Evolutionary conservation across 1,140 invertebrate genomes (phyloP), one percentile per base, ranked within the genome.

Genomic region (Philotrypesis tridentata): DNA sequence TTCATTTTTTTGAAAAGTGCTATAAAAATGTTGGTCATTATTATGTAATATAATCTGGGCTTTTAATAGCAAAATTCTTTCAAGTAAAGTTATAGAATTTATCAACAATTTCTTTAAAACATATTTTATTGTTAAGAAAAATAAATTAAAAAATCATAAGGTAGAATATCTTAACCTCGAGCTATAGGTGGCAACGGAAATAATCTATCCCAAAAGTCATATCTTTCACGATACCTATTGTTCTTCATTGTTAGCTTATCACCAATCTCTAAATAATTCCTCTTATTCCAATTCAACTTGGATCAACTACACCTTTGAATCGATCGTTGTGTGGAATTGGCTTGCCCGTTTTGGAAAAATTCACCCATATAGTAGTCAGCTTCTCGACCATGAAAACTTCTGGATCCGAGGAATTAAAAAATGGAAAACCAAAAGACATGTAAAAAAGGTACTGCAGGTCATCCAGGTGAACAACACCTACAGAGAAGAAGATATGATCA

Each of bases 391-490:
- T 87, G 21, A 37, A 29, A 31, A 74, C 80, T 86, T 90, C 89
- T 21, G 88, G 88, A 75, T 87, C 87, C 33, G 55, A 79, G n/a
- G 33, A 11, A 11, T 87, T 86, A 25, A 90, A 88, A 21, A 55
- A 76, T 12, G 85, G 85, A 71, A 93, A 93, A 0, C 29, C 37
- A 23, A 86, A 27, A 5, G 74, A 89, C 74, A 92, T 90, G 81
- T 90, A 89, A 85, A 94, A 94, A 17, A 95, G 82, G 88, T 95
- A 94, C 82, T 93, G 90, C 8, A 94, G 86, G 84, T 95, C 94
- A 84, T 95, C 94, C 70, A 93, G 92, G 87, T 95, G 94, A 4
- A 92, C 92, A 7, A 93, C 92, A 25, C 94, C 94, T 94, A 78
- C 0, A 73, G 6, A n/a, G 1, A 17, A 21, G 6, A 65, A 29